Evolutionary conservation across 2,888 invertebrate species (phyloP), one percentile per base, ranked within the genome.

Genomic region (Maniola hyperantus): DNA sequence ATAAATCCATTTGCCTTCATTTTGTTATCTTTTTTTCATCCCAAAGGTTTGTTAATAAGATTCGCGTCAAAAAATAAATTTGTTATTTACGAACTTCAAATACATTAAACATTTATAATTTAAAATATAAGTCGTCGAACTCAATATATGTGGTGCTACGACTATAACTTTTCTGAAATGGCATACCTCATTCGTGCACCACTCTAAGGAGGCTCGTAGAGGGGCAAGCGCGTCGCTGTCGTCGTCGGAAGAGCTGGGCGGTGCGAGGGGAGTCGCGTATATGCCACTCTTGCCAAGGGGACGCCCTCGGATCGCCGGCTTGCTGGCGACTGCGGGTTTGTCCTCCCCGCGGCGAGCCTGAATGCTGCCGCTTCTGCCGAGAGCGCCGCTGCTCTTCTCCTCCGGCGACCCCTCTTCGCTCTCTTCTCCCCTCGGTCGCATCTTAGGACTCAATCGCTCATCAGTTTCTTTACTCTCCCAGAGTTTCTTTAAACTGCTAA

Each of bases 401-500:
- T 88, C 88, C 0, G 86, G 83, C 2, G 87, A 83, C 6, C 82
- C 79, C 62, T 86, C 85, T 55, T 81, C 82, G 55, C 79, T 80
- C 20, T 83, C 85, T 26, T 79, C 79, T 0, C 76, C 77, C 34
- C 78, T 79, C 10, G 74, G 75, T 44, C 80, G 89, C 74, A 95
- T 87, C 20, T 96, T 96, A 0, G 95, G 95, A 77, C 95, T 95
- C 53, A 95, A 83, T 68, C 95, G 94, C 58, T 94, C 92, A 71
- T 93, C 93, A 5, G 87, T 85, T 82, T 96, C 96, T 81, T 96
- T 96, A 73, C 95, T 96, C 88, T 98, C 98, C 98, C 98, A 98
- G 71, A 98, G 91, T 85, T 97, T 97, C 85, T 98, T 98, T 78
- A 98, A 93, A 85, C 97, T 98, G 83, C 96, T 97, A 80, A 98